phyloP scores from a whole-genome alignment of 2,888 invertebrate species.

The Hemicrepidius hirtus region DNA sequence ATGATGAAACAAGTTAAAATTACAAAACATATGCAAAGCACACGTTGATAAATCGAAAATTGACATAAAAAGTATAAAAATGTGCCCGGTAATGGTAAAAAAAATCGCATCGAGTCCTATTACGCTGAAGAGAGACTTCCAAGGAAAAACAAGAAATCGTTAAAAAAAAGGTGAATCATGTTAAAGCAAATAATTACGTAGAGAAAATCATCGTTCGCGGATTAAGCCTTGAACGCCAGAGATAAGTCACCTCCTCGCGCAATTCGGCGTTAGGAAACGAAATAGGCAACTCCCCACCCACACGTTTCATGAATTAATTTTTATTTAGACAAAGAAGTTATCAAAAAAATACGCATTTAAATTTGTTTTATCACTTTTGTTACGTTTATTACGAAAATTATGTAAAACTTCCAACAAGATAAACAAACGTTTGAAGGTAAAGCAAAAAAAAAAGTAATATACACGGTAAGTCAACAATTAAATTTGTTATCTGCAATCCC shows the following conservation, averaged over 20 bases:
- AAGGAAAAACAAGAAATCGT: conserved; percentile 4
- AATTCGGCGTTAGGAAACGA: conserved; percentile 39
- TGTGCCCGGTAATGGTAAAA: conserved; percentile 12
- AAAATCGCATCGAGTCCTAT: not conserved
- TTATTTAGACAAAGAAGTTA: not conserved
- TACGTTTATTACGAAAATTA: too few relatives aligned
- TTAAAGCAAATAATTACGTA: conserved; percentile 32
- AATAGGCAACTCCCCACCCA: conserved; percentile 30
- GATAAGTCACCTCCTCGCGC: conserved; percentile 35
- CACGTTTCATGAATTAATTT: conserved; percentile 13
- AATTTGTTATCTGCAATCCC: too few relatives aligned
- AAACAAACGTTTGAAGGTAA: too few relatives aligned
- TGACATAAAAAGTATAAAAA: not conserved
- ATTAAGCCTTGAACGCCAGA: conserved; percentile 33
- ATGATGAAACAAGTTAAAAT: too few relatives aligned
- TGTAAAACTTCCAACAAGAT: too few relatives aligned
- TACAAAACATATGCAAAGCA: too few relatives aligned
- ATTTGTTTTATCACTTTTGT: too few relatives aligned
- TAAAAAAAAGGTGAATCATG: conserved; percentile 31
- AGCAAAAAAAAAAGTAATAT: too few relatives aligned
- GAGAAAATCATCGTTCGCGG: conserved; percentile 19
- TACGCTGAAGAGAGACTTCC: conserved; percentile 10
- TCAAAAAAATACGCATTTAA: too few relatives aligned
- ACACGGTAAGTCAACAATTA: too few relatives aligned
- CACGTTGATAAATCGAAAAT: too few relatives aligned